Percentiles rank a stretch among this genome's conserved stretches.
phyloP scores from a whole-genome alignment of 2,113 vertebrate genomes.

The Apodemus speciosus region DNA sequence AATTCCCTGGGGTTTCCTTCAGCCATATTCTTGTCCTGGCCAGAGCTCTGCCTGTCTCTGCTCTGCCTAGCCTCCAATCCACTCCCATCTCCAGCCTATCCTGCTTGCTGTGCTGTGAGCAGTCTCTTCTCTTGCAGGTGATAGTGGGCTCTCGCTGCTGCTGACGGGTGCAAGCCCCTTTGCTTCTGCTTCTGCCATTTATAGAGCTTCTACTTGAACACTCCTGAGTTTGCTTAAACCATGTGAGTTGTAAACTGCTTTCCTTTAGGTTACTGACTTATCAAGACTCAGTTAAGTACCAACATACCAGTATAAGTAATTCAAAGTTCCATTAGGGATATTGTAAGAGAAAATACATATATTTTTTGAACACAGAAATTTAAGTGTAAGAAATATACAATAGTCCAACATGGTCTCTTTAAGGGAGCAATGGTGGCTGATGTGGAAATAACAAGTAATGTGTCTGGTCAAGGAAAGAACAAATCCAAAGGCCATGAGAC shows the following conservation, averaged over 20 bases:
- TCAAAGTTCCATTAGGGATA: background rate
- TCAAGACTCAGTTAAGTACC: background rate
- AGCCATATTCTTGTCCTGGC: background rate
- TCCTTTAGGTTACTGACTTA: background rate
- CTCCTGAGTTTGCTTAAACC: background rate
- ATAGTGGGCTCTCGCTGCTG: background rate
- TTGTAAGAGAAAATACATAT: background rate
- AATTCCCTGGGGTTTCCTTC: background rate
- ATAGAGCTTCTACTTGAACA: background rate
- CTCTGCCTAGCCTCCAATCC: accelerated
- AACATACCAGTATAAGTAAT: background rate
- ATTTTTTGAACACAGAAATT: background rate
- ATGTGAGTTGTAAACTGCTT: background rate
- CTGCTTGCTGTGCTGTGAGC: background rate
- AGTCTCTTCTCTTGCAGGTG: background rate
- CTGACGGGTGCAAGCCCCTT: background rate
- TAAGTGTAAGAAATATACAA: background rate
- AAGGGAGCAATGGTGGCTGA: background rate
- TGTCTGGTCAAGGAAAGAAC: accelerated
- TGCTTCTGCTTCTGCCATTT: background rate
- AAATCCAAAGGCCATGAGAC: background rate
- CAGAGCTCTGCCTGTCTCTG: background rate
- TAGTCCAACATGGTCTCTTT: background rate
- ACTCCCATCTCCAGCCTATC: background rate
- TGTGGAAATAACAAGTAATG: background rate